These are phyloP conservation scores for Boulengeromyrus knoepffleri DNA, from an alignment of 2,113 vertebrate genomes.

Conservation along the genomic window DNA sequence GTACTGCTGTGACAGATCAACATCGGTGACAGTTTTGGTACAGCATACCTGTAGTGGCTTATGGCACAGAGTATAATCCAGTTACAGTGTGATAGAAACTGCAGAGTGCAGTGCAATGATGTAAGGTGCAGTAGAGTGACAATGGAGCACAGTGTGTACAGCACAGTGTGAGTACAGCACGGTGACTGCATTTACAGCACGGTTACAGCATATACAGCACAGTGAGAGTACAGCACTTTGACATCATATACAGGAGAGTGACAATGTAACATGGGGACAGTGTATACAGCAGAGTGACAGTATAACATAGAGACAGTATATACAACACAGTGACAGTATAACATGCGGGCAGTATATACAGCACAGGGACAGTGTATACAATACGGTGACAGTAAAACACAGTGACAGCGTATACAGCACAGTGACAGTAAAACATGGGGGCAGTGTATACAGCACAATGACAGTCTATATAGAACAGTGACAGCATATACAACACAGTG, in stretches of 20 bases:
- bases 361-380: not conserved
- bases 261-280: not conserved
- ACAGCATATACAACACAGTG: not conserved
- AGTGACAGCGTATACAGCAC: not conserved
- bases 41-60: not conserved
- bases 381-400: not conserved
- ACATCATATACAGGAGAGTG: not conserved
- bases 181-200: not conserved
- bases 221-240: not conserved
- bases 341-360: not conserved
- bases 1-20: not conserved
- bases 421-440: not conserved
- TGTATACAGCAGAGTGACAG: not conserved
- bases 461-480: not conserved
- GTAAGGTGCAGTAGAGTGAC: not conserved
- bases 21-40: not conserved
- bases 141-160: slow-evolving; percentile 1
- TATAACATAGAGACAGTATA: not conserved
- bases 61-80: not conserved
- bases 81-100: not conserved
- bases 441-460: not conserved
- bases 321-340: not conserved
- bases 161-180: not conserved
- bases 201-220: not conserved
- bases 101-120: not conserved